Percentiles rank a stretch among this genome's conserved stretches.
Conservation (phyloP, 2,888 invertebrate genomes). For the Sphaerophoria rueppellii region DNA sequence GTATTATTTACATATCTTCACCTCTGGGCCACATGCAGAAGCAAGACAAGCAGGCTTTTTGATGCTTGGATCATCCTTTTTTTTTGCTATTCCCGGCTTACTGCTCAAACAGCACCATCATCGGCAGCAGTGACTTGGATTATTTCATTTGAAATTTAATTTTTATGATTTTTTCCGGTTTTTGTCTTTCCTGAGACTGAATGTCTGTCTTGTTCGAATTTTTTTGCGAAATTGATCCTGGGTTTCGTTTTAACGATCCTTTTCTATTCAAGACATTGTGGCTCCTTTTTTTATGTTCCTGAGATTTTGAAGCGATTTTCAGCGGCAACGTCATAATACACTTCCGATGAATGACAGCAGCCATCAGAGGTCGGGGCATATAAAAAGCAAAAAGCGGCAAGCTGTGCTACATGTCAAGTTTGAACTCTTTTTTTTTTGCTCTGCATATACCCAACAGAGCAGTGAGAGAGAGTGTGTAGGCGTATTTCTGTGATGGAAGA, state of each 20-base stretch:
- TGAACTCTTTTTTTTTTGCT: slow-evolving; percentile 23
- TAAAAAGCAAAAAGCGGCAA: slow-evolving; percentile 17
- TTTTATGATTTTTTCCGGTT: slow-evolving; percentile 1
- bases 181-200: slow-evolving; percentile 37
- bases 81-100: slow-evolving; percentile 14
- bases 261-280: slow-evolving; percentile 25
- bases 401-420: slow-evolving; percentile 48
- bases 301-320: slow-evolving; percentile 13
- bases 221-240: slow-evolving; percentile 58
- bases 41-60: slow-evolving; percentile 43
- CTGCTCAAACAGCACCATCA: background rate
- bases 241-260: slow-evolving; percentile 37
- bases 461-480: slow-evolving; percentile 19
- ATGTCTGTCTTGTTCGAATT: slow-evolving; percentile 59
- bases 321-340: slow-evolving; percentile 69
- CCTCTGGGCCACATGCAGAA: slow-evolving; percentile 56
- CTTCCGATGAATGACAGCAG: slow-evolving; percentile 72
- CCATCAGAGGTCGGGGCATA: background rate
- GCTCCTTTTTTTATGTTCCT: slow-evolving; percentile 1
- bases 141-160: slow-evolving; percentile 56
- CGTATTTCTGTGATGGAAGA: slow-evolving; percentile 41
- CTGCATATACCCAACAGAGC: background rate
- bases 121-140: slow-evolving; percentile 20
- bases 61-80: slow-evolving; percentile 52
- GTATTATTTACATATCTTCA: slow-evolving; percentile 73